Evolutionary conservation across 2,888 invertebrate species (phyloP), one percentile per base, ranked within the genome.

Genomic region (Eulithis prunata): DNA sequence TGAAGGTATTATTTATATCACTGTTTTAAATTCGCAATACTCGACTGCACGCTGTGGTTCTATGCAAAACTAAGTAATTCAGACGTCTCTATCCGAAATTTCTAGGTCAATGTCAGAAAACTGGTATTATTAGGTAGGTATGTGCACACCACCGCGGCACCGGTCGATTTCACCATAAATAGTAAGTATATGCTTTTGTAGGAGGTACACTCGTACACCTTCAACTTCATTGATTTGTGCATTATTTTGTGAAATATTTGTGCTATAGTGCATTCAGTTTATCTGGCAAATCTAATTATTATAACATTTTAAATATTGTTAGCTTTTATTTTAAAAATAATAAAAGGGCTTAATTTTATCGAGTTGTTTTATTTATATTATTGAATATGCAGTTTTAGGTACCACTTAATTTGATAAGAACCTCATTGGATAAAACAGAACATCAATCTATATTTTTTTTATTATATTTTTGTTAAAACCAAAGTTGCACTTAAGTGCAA

Each of bases 31-130:
- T 41, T 41, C 8, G 14, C 7, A 47, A 14, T 8, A 4, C 8
- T 47, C 13, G 13, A 14, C 14, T 10, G 49, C 49, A 11, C 21
- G 49, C 49, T 38, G 55, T 28, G 38, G 14, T 14, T 47, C 21
- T 55, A 57, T 59, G 51, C 54, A 46, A 56, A 62, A 56, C 46
- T 45, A 13, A 55, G 38, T 5, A 66, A 14, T 51, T 14, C 3
- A 38, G 38, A 21, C 52, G 55, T 38, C 51, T 62, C 47, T 36
- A 54, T 55, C 43, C 47, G 21, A 59, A 58, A n/a, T 59, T 63
- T 67, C 56, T 60, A 67, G 67, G 67, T 60, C 67, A 67, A 63
- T 63, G 67, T 67, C 67, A 63, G 21, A 60, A 60, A 53, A 67
- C 58, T 49, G 57, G 54, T 64, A 46, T 38, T 57, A 47, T 43